phyloP scores from a whole-genome alignment of 2,113 vertebrate species.

The Collichthys lucidus region DNA sequence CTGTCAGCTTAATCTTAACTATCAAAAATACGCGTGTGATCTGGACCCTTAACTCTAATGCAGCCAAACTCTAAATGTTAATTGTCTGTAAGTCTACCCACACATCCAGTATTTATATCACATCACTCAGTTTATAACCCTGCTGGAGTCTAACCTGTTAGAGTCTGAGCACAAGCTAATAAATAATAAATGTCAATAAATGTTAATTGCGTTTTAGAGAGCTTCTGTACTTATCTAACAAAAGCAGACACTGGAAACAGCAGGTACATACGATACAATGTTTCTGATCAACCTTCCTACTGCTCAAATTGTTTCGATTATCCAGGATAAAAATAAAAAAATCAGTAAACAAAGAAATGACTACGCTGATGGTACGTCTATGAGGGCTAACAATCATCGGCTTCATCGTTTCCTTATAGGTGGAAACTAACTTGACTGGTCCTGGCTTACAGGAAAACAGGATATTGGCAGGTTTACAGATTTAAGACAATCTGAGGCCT shows the following conservation, averaged over 20 bases:
- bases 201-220: background rate
- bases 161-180: background rate
- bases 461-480: background rate
- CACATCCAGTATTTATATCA: background rate
- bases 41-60: background rate
- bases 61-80: background rate
- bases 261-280: background rate
- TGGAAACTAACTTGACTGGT: conserved; percentile 34
- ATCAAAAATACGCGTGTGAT: background rate
- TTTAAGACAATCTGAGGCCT: background rate
- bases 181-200: conserved; percentile 17
- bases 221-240: conserved; percentile 7
- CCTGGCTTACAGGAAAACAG: background rate
- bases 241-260: background rate
- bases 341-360: background rate
- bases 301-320: background rate
- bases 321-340: background rate
- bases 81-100: background rate
- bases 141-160: conserved; percentile 5
- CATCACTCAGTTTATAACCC: background rate
- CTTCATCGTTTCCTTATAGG: conserved; percentile 1
- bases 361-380: background rate
- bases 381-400: background rate
- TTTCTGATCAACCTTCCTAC: background rate
- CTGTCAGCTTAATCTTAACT: background rate